Conservation (phyloP, 2,888 invertebrate genomes). For the Coenonympha glycerion region DNA sequence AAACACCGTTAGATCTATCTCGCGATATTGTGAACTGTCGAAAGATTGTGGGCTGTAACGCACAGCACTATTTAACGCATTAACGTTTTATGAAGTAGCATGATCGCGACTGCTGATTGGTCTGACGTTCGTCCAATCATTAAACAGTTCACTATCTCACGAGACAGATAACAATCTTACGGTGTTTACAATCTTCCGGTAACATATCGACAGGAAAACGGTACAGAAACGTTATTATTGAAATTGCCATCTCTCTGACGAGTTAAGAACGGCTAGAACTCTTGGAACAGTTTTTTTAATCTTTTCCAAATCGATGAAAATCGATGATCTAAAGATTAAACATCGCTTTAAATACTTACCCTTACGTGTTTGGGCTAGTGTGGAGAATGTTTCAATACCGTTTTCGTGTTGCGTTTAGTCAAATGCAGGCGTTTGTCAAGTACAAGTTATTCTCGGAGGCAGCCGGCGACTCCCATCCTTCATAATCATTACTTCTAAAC, state of each 20-base stretch:
- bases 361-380: neutral
- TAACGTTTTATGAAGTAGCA: too few relatives aligned
- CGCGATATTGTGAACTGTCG: too few relatives aligned
- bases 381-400: neutral
- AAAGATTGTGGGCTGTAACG: too few relatives aligned
- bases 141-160: too few relatives aligned
- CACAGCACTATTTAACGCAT: too few relatives aligned
- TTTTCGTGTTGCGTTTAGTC: neutral
- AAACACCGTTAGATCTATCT: too few relatives aligned
- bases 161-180: too few relatives aligned
- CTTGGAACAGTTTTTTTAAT: too few relatives aligned
- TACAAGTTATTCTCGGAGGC: slow-evolving; percentile 17
- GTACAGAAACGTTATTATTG: neutral
- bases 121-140: too few relatives aligned
- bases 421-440: slow-evolving; percentile 12
- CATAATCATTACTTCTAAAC: slow-evolving; percentile 48
- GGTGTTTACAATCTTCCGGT: too few relatives aligned
- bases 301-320: too few relatives aligned
- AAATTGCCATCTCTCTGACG: neutral
- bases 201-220: neutral
- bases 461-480: slow-evolving; percentile 20
- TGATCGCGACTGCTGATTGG: too few relatives aligned
- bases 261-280: neutral
- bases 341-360: neutral
- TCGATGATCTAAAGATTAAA: neutral